Conservation (phyloP, 2,113 vertebrate species). For the Myotis lucifugus region DNA sequence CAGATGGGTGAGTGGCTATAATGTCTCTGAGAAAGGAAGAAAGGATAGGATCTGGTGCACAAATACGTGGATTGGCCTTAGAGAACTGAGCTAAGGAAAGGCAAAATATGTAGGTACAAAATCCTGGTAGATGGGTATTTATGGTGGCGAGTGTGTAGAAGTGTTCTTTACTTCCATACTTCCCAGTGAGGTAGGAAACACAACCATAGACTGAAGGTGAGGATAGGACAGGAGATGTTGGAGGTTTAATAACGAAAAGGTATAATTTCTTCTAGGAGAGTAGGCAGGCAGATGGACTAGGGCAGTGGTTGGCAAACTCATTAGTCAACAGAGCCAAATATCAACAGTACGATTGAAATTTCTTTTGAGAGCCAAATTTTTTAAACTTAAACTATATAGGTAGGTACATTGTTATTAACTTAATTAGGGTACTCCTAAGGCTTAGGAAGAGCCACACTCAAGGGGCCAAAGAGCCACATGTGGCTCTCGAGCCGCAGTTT, state of each 20-base stretch:
- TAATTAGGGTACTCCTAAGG: too few species aligned
- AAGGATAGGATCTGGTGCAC: not conserved
- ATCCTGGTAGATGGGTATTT: not conserved
- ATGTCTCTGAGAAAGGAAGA: not conserved
- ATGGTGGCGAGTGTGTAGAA: not conserved
- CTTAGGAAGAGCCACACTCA: too few species aligned
- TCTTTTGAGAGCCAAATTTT: too few species aligned
- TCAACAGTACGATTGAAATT: too few species aligned
- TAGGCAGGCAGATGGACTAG: not conserved
- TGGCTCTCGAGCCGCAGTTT: too few species aligned
- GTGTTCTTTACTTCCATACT: not conserved
- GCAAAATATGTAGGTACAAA: not conserved
- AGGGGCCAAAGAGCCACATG: too few species aligned
- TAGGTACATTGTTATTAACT: too few species aligned
- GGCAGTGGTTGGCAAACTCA: too few species aligned
- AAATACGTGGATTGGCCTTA: not conserved
- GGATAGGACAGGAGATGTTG: not conserved
- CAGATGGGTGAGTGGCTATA: not conserved
- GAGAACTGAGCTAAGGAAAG: not conserved
- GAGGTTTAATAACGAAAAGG: not conserved
- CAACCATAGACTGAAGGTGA: not conserved
- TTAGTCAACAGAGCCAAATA: too few species aligned
- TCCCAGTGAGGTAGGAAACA: not conserved
- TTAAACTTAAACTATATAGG: too few species aligned
- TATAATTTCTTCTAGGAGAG: not conserved